Evolutionary conservation across 2,888 invertebrate genomes (phyloP), one percentile per base, ranked within the genome.

Genomic region (Quadriops clusia): DNA sequence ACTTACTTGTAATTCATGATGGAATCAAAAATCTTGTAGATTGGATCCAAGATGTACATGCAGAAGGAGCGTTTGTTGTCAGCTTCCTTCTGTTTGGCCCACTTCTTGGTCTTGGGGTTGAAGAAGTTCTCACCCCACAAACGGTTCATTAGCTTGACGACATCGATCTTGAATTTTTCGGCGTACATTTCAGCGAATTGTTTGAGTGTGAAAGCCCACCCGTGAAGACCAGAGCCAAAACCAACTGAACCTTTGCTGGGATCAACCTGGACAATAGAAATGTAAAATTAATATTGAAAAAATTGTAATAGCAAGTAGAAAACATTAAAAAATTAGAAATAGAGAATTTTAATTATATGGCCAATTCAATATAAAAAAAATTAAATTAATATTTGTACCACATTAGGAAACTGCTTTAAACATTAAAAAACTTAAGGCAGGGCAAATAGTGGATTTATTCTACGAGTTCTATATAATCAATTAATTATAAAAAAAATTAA

Each of bases 91-190:
- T 80, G 81, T 62, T 91, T 91, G 33, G 82, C 72, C 98, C 98
- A 98, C 63, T 98, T 98, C 82, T 95, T 98, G 42, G 93, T 90
- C 58, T 85, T 83, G 39, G 83, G 70, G 51, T 94, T 93, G 74
- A 94, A 98, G 77, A 95, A 99, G 64, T 94, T 94, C 65, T 99
- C 97, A 54, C 98, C 98, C 98, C 98, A 99, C 36, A 89, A 67
- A 58, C 78, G 70, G 70, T 86, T 93, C 97, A 99, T 98, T 53
- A 99, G 78, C 63, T 97, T 97, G 46, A 82, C 84, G 28, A 83
- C 80, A 63, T 95, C 91, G 45, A 95, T 90, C 69, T 94, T 93
- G 76, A 99, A 99, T 67, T 97, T 98, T 59, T 87, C 87, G 17
- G 94, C 84, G 60, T 99, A 99, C 85, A 98, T 91, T 66, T 97